Evolutionary conservation across 2,888 invertebrate species (phyloP).

Genomic region (Cosmia trapezina): DNA sequence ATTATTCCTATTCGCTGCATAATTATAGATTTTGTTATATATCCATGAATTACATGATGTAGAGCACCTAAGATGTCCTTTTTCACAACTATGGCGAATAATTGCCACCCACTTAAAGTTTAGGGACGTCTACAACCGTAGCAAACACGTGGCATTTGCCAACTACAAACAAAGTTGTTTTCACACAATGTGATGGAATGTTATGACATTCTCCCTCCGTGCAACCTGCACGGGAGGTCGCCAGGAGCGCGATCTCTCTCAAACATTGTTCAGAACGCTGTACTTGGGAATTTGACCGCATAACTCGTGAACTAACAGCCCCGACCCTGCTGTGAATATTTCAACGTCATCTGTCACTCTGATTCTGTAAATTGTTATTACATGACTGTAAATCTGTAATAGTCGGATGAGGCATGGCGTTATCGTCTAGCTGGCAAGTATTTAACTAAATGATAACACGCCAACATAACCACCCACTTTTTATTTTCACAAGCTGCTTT

Average conservation of each 20-base stretch:
- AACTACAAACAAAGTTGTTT: slow-evolving; percentile 37
- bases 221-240: slow-evolving; percentile 24
- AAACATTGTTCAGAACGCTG: slow-evolving; percentile 46
- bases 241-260: slow-evolving; percentile 41
- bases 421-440: neutral
- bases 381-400: neutral
- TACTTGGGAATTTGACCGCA: slow-evolving; percentile 56
- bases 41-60: neutral
- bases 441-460: neutral
- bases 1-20: neutral
- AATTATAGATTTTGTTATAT: neutral
- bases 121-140: slow-evolving; percentile 1
- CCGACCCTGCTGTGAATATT: slow-evolving; percentile 14
- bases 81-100: neutral
- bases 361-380: neutral
- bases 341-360: slow-evolving; percentile 23
- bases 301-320: slow-evolving; percentile 46
- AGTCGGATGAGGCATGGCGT: neutral
- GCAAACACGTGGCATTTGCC: slow-evolving; percentile 1
- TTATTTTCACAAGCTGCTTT: slow-evolving; percentile 10
- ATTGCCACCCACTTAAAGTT: neutral
- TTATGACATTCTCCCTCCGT: slow-evolving; percentile 29
- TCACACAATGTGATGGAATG: slow-evolving; percentile 49
- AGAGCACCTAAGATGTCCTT: neutral
- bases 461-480: neutral